A percentile compares a stretch with the other conserved stretches of the same genome.
Evolutionary conservation across 2,113 vertebrate species (phyloP).

Genomic region (Orientallactaga bullata): DNA sequence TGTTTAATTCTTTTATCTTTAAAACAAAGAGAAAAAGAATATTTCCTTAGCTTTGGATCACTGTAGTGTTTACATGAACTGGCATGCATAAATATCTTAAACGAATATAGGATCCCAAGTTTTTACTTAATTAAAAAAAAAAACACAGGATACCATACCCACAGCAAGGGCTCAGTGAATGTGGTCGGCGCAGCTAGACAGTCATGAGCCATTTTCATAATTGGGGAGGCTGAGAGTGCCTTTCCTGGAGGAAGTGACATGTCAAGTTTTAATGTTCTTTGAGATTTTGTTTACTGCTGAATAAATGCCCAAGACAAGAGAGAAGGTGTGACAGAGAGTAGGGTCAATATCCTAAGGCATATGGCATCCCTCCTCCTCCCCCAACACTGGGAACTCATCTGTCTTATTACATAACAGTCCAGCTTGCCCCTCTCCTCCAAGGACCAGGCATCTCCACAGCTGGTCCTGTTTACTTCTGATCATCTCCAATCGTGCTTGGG

Average conservation of each 20-base stretch:
- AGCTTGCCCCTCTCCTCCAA: background rate
- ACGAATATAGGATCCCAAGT: too few species aligned
- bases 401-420: background rate
- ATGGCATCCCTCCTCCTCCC: too few species aligned
- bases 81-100: background rate
- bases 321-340: background rate
- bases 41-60: background rate
- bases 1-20: background rate
- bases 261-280: background rate
- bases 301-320: background rate
- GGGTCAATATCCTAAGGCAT: background rate
- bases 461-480: background rate
- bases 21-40: conserved; percentile 14
- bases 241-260: background rate
- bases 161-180: background rate
- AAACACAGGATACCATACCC: background rate
- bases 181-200: background rate
- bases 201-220: background rate
- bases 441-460: background rate
- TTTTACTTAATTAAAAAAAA: too few species aligned
- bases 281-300: background rate
- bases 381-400: background rate
- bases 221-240: background rate
- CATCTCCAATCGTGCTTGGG: background rate
- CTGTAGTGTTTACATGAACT: background rate